Conservation (phyloP, 2,113 vertebrate species). For the Mormyrus lacerda region DNA sequence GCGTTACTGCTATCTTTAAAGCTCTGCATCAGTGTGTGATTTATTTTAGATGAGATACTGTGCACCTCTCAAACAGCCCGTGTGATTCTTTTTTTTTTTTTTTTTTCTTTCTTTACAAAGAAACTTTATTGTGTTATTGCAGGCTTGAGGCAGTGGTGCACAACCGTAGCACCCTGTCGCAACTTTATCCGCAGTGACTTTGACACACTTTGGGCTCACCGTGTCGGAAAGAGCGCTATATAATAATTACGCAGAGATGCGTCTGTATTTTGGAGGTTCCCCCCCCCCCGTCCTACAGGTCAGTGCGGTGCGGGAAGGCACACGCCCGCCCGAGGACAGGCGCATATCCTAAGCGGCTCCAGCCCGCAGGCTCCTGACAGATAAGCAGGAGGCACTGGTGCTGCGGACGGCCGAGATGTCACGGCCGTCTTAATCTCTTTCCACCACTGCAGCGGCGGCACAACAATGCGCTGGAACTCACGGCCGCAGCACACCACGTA, state of each 20-base stretch:
- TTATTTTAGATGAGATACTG: background rate
- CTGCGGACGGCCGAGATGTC: background rate
- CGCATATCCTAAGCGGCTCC: background rate
- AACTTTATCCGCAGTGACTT: background rate
- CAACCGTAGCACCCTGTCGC: no score
- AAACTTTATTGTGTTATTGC: background rate
- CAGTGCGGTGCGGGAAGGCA: background rate
- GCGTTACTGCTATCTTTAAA: background rate
- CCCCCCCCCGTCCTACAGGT: background rate
- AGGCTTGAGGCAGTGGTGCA: background rate
- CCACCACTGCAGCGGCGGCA: background rate
- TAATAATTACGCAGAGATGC: background rate
- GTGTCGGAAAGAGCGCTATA: background rate
- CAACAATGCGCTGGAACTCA: background rate
- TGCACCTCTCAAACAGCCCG: background rate
- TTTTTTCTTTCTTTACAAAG: background rate
- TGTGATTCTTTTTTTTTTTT: background rate
- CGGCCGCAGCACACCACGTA: background rate
- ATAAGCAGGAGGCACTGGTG: background rate
- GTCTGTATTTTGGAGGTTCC: background rate
- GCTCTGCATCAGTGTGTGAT: background rate
- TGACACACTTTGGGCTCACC: background rate
- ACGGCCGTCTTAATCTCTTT: constrained; percentile 5
- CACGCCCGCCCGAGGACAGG: no score
- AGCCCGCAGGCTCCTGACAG: background rate